Conservation (phyloP, 2,797 vertebrate species). For the Protonibea diacanthus region DNA sequence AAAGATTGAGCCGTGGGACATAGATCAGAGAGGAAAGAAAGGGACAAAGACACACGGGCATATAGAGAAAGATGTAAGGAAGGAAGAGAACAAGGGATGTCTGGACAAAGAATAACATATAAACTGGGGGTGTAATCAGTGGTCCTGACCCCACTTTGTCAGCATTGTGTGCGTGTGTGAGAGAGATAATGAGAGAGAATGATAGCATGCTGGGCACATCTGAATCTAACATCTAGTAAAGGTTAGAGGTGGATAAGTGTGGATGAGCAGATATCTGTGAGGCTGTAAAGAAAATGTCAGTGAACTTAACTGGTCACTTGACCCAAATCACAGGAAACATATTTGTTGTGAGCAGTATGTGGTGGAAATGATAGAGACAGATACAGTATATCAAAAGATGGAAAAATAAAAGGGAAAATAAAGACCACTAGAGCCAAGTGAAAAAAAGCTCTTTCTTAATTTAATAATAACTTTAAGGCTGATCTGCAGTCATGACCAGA, state of each 20-base stretch:
- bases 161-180: slow-evolving; percentile 60
- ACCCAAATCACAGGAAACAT: slow-evolving; percentile 6
- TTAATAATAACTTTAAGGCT: not conserved
- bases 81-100: slow-evolving; percentile 77
- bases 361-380: not conserved
- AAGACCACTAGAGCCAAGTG: not conserved
- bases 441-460: not conserved
- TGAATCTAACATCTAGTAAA: slow-evolving; percentile 45
- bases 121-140: slow-evolving; percentile 67
- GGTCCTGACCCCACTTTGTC: slow-evolving; percentile 80
- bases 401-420: not conserved
- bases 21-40: slow-evolving; percentile 65
- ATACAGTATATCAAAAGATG: not conserved
- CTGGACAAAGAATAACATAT: slow-evolving; percentile 51
- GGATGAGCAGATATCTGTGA: slow-evolving; percentile 6
- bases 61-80: slow-evolving; percentile 73
- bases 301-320: slow-evolving; percentile 4
- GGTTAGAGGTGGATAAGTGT: slow-evolving; percentile 40
- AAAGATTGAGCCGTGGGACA: slow-evolving; percentile 73
- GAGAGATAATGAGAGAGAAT: slow-evolving; percentile 61
- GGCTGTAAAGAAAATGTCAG: slow-evolving; percentile 8
- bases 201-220: slow-evolving; percentile 51
- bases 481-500: too few relatives aligned
- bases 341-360: not conserved
- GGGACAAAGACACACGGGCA: slow-evolving; percentile 88